Evolutionary conservation across 2,888 invertebrate genomes (phyloP).

Genomic region (Pharmacophagus antenor): DNA sequence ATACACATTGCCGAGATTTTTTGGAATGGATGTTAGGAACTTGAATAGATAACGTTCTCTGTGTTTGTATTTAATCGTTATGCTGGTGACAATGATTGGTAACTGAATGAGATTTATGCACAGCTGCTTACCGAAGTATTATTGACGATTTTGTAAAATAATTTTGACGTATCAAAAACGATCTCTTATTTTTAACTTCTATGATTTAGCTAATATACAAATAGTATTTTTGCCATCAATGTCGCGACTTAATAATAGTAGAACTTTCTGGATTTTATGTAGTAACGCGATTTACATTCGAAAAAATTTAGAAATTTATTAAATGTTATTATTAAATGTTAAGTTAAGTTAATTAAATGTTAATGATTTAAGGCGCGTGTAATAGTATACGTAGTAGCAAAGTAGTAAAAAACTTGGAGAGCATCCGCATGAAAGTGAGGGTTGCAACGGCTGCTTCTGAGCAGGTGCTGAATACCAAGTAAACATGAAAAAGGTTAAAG

Average conservation of each 20-base stretch:
- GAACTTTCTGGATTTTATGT: too few species aligned
- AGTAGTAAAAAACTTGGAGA: conserved; percentile 19
- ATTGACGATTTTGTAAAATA: background rate
- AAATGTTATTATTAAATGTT: too few species aligned
- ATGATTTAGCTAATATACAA: background rate
- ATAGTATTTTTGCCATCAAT: too few species aligned
- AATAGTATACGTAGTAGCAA: conserved; percentile 16
- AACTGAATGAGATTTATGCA: conserved; percentile 55
- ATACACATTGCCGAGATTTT: conserved; percentile 49
- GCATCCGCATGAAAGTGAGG: conserved; percentile 29
- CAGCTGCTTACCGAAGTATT: conserved; percentile 44
- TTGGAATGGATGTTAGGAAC: conserved; percentile 49
- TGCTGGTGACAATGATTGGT: conserved; percentile 63
- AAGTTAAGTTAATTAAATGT: too few species aligned
- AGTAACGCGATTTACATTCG: too few species aligned
- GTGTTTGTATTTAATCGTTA: conserved; percentile 52
- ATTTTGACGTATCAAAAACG: background rate
- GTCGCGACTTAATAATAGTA: too few species aligned
- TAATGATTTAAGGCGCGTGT: conserved; percentile 28
- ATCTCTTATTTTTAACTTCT: background rate
- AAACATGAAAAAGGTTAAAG: conserved; percentile 30
- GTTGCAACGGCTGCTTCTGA: conserved; percentile 16
- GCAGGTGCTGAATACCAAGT: conserved; percentile 30
- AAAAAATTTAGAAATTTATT: too few species aligned
- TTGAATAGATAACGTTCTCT: conserved; percentile 55